A percentile compares a stretch with the other conserved stretches of the same genome.
phyloP scores from a whole-genome alignment of 2,113 vertebrate genomes.

The Lepus timidus region DNA sequence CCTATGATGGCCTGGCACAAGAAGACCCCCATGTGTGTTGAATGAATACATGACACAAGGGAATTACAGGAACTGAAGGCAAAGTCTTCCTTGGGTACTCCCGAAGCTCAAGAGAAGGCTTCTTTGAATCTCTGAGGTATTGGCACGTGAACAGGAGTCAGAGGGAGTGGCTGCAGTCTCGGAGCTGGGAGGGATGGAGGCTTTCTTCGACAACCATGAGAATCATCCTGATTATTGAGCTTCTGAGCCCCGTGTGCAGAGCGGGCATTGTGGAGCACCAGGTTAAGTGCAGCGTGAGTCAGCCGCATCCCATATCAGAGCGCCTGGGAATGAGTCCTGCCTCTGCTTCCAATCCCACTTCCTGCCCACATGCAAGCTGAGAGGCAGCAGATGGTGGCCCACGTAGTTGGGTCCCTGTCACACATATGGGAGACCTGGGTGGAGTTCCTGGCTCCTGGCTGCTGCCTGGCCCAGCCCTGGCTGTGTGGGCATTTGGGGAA shows the following conservation, averaged over 20 bases:
- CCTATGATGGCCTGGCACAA: not conserved
- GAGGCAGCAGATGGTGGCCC: too few species aligned
- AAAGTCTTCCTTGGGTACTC: not conserved
- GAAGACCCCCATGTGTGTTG: not conserved
- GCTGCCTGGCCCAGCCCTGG: too few species aligned
- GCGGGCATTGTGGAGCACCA: too few species aligned
- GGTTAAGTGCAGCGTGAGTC: too few species aligned
- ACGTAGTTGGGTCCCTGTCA: too few species aligned
- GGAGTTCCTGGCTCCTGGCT: too few species aligned
- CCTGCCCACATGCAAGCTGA: too few species aligned
- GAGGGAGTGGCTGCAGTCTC: not conserved
- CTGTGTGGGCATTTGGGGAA: too few species aligned
- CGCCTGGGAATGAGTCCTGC: too few species aligned
- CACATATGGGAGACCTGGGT: too few species aligned
- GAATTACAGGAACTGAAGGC: not conserved
- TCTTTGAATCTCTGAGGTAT: not conserved
- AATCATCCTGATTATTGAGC: not conserved
- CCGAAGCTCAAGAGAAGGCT: not conserved
- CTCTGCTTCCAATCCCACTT: too few species aligned
- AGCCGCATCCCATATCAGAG: too few species aligned
- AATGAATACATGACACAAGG: slow-evolving; percentile 35
- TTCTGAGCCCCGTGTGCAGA: not conserved
- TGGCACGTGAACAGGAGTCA: not conserved
- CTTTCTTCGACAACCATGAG: not conserved
- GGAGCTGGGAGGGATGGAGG: not conserved